These are phyloP conservation scores for Caenorhabditis doughertyi DNA, from an alignment of 2,888 invertebrate species.

Conservation along the genomic window DNA sequence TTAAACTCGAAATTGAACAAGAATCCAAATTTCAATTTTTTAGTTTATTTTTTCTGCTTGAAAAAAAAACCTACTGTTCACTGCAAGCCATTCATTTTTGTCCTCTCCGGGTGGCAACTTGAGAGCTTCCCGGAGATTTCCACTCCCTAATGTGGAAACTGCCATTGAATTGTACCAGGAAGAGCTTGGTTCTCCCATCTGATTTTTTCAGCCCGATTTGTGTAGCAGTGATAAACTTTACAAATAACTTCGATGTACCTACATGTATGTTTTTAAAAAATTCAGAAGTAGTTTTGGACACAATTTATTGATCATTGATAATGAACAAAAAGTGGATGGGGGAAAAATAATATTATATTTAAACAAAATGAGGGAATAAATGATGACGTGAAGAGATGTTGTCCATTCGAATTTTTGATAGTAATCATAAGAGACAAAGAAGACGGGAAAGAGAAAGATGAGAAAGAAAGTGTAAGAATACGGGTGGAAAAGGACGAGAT, in stretches of 20 bases:
- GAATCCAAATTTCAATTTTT: not conserved
- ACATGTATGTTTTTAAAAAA: not conserved
- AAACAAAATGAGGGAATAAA: conserved; percentile 55
- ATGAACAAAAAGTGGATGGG: conserved; percentile 50
- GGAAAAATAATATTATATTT: conserved; percentile 55
- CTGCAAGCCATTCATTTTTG: conserved; percentile 99
- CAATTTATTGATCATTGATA: conserved; percentile 60
- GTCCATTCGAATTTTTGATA: conserved; percentile 50
- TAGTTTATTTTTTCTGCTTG: not conserved
- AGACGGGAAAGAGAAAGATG: conserved; percentile 39
- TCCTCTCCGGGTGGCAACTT: conserved; percentile 91
- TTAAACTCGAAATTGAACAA: not conserved
- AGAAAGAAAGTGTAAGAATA: conserved; percentile 45
- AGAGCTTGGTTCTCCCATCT: conserved; percentile 36
- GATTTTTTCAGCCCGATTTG: not conserved
- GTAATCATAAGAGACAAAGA: conserved; percentile 55
- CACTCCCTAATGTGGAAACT: conserved; percentile 94
- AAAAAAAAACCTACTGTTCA: conserved; percentile 91
- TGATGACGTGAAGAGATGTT: conserved; percentile 25
- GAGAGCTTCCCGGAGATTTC: conserved; percentile 95
- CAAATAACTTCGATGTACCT: not conserved
- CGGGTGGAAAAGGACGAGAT: conserved; percentile 20
- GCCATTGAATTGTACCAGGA: conserved; percentile 55
- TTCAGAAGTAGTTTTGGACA: conserved; percentile 31
- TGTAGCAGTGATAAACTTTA: not conserved